Evolutionary conservation across 2,888 invertebrate genomes (phyloP), one percentile per base, ranked within the genome.

Genomic region (Sthenelais limicola): DNA sequence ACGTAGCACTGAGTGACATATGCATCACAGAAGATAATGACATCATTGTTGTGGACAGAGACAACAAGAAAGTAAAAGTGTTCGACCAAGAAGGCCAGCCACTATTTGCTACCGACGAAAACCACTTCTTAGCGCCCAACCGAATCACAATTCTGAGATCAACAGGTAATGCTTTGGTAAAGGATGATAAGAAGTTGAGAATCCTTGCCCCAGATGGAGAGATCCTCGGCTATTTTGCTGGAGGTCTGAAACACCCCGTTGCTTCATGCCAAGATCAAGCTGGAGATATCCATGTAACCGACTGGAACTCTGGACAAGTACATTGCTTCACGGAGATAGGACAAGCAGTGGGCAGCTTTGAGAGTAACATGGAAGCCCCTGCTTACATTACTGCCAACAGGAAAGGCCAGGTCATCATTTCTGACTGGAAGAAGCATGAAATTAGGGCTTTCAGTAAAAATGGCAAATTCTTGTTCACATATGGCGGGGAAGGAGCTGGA

Each of bases 341-440:
- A 15, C 47, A 30, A 15, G 30, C 52, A 5, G 43, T 75, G 33
- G 62, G 74, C 30, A 73, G 70, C 47, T 79, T 79, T 51, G 75
- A 73, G 18, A 71, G 72, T 52, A 72, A 75, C 12, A 70, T 78
- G 52, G 79, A 79, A 49, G 78, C 78, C 7, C 75, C 80, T 0
- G 80, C 79, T 3, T 80, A 80, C 71, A 71, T 80, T 26, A 67
- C 76, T 38, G 56, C 73, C 21, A 72, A 74, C 9, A 68, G 67
- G 18, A 72, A 72, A 24, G 79, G 77, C 9, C 58, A 72, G 33
- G 67, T 79, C 35, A 62, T 79, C 49, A 67, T 80, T n/a, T 73
- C 75, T 15, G 80, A 80, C 69, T 80, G 80, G 80, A 80, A 80
- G 58, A 78, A 79, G 62, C 73, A 80, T 51, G 71, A 72, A 5